A percentile compares a stretch with the other conserved stretches of the same genome.
Conservation (phyloP, 2,888 invertebrate species). For the Drosophila anomalata region DNA sequence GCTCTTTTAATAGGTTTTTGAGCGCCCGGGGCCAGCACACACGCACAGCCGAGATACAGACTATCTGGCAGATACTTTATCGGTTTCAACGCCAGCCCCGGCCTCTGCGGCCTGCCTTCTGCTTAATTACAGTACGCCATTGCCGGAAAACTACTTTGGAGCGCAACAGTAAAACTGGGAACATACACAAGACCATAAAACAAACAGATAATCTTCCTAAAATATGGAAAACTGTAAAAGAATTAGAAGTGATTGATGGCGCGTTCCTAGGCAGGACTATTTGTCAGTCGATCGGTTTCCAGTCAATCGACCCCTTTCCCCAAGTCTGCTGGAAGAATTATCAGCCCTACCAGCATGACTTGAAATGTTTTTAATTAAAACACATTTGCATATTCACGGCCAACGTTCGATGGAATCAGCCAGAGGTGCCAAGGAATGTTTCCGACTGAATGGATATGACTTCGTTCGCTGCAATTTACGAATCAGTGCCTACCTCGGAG, state of each 20-base stretch:
- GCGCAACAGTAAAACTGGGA: constrained; percentile 26
- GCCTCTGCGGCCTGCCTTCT: constrained; percentile 43
- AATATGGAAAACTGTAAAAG: background rate
- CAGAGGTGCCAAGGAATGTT: background rate
- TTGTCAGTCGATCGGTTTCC: background rate
- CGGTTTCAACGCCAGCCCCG: constrained; percentile 20
- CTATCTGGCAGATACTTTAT: constrained; percentile 67
- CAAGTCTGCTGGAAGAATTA: background rate
- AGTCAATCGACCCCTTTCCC: too few relatives aligned
- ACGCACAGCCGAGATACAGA: constrained; percentile 26
- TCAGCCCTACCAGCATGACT: background rate
- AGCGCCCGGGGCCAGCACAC: constrained; percentile 53
- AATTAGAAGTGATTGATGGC: background rate
- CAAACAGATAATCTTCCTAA: constrained; percentile 7
- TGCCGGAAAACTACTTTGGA: constrained; percentile 62
- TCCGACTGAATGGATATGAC: background rate
- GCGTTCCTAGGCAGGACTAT: background rate
- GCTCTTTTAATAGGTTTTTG: constrained; percentile 71
- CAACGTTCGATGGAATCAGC: background rate
- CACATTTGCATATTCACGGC: background rate
- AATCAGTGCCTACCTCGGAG: background rate
- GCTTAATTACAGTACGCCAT: constrained; percentile 72
- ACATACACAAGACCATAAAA: constrained; percentile 11
- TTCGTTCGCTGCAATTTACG: background rate
- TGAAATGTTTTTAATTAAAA: background rate